Percentiles rank a stretch among this genome's conserved stretches.
Evolutionary conservation across 2,888 invertebrate species (phyloP).

Genomic region (Phalera bucephala): DNA sequence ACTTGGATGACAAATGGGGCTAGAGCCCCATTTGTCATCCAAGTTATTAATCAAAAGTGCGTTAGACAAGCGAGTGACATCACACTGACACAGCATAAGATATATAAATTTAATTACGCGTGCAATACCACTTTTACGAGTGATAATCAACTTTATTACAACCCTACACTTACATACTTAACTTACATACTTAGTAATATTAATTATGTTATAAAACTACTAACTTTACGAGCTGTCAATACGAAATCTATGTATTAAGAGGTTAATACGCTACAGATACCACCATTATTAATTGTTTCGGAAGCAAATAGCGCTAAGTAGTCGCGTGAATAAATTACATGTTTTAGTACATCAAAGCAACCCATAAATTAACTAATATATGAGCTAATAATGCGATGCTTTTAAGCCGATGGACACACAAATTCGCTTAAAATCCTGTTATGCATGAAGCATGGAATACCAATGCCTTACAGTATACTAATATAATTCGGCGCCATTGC

Average conservation of each 20-base stretch:
- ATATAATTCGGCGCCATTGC: too few species aligned
- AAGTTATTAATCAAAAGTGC: neutral
- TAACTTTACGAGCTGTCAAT: constrained; percentile 25
- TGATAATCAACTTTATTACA: constrained; percentile 16
- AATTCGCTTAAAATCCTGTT: too few species aligned
- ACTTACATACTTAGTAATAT: constrained; percentile 30
- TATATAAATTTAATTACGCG: constrained; percentile 18
- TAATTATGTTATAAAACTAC: constrained; percentile 30
- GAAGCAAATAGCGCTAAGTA: constrained; percentile 10
- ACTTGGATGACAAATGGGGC: too few species aligned
- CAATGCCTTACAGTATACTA: too few species aligned
- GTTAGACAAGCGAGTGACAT: neutral
- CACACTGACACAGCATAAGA: neutral
- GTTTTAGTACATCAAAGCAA: too few species aligned
- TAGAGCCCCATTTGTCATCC: constrained; percentile 7
- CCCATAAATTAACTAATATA: too few species aligned
- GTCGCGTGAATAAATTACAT: too few species aligned
- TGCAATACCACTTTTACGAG: constrained; percentile 17
- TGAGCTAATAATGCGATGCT: too few species aligned
- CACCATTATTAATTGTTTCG: constrained; percentile 19
- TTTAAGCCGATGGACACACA: too few species aligned
- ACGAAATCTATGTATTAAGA: constrained; percentile 15
- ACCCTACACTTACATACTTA: constrained; percentile 14
- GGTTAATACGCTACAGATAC: constrained; percentile 25
- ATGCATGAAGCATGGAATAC: too few species aligned